A percentile compares a stretch with the other conserved stretches of the same genome.
phyloP scores from a whole-genome alignment of 2,113 vertebrate species.

The Psephotus haematonotus region DNA sequence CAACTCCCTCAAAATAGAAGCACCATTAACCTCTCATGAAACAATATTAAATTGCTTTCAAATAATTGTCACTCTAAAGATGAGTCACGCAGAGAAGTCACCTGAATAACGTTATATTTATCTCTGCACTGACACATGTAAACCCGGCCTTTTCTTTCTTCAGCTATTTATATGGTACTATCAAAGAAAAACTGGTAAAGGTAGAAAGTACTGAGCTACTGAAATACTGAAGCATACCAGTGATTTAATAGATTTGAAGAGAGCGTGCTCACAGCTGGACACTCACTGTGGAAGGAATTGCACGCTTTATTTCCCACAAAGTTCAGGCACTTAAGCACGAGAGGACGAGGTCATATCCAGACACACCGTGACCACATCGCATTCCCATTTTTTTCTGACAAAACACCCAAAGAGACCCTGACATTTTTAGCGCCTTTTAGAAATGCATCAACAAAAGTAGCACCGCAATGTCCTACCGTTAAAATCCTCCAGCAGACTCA shows the following conservation, averaged over 20 bases:
- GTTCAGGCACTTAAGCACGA: neutral
- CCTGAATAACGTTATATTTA: conserved; percentile 4
- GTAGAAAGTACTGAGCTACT: neutral
- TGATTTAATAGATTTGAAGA: neutral
- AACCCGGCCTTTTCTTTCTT: neutral
- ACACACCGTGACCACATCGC: neutral
- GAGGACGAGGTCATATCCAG: neutral
- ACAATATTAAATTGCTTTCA: conserved; percentile 40
- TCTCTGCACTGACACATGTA: neutral
- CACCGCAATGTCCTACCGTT: neutral
- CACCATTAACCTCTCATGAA: conserved; percentile 62
- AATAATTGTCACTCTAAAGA: conserved; percentile 49
- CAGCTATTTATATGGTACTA: neutral
- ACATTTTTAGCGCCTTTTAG: neutral
- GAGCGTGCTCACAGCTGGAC: neutral
- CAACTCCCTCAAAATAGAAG: conserved; percentile 44
- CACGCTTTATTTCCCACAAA: neutral
- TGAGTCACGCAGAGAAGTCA: conserved; percentile 30
- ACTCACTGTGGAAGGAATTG: neutral
- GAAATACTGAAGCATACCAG: neutral
- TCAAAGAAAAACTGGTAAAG: neutral
- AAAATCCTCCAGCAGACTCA: neutral
- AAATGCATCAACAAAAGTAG: neutral
- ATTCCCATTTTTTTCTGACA: neutral
- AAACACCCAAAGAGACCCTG: neutral